Conservation (phyloP, 2,888 invertebrate species). For the Stenodema calcarata region DNA sequence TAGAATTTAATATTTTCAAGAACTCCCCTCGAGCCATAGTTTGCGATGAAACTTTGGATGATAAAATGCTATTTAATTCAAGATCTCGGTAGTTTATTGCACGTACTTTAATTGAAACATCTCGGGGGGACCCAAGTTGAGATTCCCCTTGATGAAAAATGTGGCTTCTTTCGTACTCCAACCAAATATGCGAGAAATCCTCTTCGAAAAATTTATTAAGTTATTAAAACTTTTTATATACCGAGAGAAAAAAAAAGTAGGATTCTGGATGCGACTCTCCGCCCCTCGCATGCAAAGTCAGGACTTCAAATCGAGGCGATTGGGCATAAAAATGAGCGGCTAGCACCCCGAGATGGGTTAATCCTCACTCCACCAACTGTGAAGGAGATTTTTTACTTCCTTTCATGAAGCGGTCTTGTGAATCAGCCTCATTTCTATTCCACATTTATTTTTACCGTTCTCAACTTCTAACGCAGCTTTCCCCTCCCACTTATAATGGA, state of each 20-base stretch:
- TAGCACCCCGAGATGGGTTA: not conserved
- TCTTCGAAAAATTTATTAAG: not conserved
- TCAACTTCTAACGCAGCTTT: not conserved
- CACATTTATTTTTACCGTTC: constrained; percentile 11
- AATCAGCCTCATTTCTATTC: constrained; percentile 27
- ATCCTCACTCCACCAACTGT: not conserved
- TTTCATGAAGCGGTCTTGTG: not conserved
- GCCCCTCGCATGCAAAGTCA: not conserved
- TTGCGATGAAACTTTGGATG: not conserved
- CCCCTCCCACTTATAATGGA: not conserved
- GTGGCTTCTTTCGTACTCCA: not conserved
- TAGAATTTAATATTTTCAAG: no score
- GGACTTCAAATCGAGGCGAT: not conserved
- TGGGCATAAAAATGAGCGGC: not conserved
- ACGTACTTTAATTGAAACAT: not conserved
- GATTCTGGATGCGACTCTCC: not conserved
- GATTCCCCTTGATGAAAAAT: not conserved
- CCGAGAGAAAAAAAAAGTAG: not conserved
- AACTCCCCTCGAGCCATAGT: no score
- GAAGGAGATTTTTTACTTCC: not conserved
- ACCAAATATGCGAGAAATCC: not conserved
- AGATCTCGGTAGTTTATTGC: not conserved
- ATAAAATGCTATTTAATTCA: not conserved
- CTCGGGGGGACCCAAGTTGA: not conserved
- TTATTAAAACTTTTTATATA: not conserved